Evolutionary conservation across 2,113 vertebrate genomes (phyloP).

Genomic region (Fukomys damarensis): DNA sequence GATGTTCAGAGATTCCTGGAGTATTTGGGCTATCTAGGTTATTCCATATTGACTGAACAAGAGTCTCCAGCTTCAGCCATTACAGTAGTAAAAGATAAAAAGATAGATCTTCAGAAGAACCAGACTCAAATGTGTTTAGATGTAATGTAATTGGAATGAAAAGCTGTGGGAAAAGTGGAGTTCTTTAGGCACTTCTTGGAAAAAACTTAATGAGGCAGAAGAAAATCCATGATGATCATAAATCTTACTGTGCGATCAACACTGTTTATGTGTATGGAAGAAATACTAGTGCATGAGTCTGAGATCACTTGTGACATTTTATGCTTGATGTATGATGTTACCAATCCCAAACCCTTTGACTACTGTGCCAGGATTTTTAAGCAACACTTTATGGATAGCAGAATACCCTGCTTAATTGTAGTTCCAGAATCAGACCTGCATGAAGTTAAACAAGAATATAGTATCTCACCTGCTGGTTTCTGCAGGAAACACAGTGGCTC

Average conservation of each 20-base stretch:
- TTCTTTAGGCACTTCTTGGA: constrained; percentile 96
- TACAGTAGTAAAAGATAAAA: constrained; percentile 98
- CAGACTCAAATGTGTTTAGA: constrained; percentile 97
- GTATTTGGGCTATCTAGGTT: constrained; percentile 97
- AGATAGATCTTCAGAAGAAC: constrained; percentile 98
- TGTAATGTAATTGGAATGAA: constrained; percentile 95
- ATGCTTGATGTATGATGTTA: constrained; percentile 96
- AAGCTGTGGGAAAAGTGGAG: constrained; percentile 94
- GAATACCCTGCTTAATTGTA: constrained; percentile 96
- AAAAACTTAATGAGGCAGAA: constrained; percentile 92
- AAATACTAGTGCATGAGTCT: constrained; percentile 95
- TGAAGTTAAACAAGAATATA: constrained; percentile 95
- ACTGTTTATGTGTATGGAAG: constrained; percentile 98
- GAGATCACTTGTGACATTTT: constrained; percentile 95
- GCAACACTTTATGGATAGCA: constrained; percentile 98
- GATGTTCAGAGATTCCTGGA: constrained; percentile 98
- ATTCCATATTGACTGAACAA: constrained; percentile 97
- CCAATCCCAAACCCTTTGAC: constrained; percentile 95
- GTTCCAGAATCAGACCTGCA: constrained; percentile 97
- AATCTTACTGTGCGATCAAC: constrained; percentile 97
- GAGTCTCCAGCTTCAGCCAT: constrained; percentile 97
- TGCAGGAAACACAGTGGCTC: constrained; percentile 99
- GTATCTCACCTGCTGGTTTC: constrained; percentile 95
- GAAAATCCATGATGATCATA: constrained; percentile 94
- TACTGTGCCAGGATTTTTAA: constrained; percentile 98